These are phyloP conservation scores for Habrosyne pyritoides DNA, from an alignment of 2,888 invertebrate genomes.

Conservation along the genomic window DNA sequence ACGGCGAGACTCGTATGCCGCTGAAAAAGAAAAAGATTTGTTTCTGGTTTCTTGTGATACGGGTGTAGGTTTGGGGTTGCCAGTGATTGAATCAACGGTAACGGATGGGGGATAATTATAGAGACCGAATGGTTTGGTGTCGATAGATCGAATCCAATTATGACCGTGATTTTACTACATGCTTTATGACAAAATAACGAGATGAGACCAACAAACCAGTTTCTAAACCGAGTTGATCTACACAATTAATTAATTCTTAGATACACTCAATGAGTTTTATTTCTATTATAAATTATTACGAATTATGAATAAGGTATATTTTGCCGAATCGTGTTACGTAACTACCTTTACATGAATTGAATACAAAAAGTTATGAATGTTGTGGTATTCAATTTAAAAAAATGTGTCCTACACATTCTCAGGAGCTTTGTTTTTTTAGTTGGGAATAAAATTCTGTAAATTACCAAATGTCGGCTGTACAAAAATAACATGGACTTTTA, in stretches of 20 bases:
- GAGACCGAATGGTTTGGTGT: neutral
- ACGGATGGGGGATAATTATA: neutral
- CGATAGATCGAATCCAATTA: neutral
- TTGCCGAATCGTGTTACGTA: neutral
- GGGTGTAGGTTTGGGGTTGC: neutral
- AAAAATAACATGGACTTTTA: neutral
- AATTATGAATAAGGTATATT: neutral
- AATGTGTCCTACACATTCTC: neutral
- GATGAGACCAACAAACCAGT: too few species aligned
- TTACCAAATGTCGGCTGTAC: neutral
- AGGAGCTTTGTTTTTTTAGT: neutral
- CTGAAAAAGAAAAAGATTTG: slow-evolving; percentile 36
- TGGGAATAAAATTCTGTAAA: neutral
- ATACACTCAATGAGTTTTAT: too few species aligned
- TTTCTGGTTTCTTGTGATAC: slow-evolving; percentile 28
- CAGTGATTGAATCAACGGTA: neutral
- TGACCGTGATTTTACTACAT: neutral
- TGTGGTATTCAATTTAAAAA: neutral
- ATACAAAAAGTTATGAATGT: neutral
- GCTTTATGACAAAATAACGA: too few species aligned
- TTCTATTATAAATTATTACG: too few species aligned
- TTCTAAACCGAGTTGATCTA: too few species aligned
- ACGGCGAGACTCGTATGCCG: slow-evolving; percentile 24
- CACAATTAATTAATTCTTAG: too few species aligned
- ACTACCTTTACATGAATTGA: neutral